Base-by-base conservation (phyloP, 1,140 invertebrate species). In the Melitaea cinxia region DNA sequence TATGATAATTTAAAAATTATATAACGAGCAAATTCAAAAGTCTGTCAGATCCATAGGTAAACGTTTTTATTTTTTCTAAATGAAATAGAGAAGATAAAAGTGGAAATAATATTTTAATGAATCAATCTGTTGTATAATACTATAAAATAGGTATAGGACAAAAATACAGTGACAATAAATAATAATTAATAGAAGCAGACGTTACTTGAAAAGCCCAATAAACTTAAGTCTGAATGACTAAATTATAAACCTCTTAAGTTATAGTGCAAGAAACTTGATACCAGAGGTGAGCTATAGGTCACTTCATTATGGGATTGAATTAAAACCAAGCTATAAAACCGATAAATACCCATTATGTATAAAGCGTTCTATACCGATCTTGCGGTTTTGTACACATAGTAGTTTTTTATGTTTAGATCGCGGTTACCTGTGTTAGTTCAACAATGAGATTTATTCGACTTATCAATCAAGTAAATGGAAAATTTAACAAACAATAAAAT, bases 201-300 rank as follows among this genome's bases (percentile, higher is more conserved):
- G n/a, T n/a, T n/a, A n/a, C n/a, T n/a, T n/a, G n/a, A 39, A 56
- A 56, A 56, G 54, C 30, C 35, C 24, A 10, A 47, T 47, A 47
- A 39, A 33, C 37, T 19, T 62, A 49, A 45, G 35, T 62, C 50
- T 61, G 37, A 62, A 55, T 33, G 24, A 53, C 37, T 55, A 55
- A 56, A 50, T 47, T 39, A 64, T 64, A 50, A 50, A 58, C 28
- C 54, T 56, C 21, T 56, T 64, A 39, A 56, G 54, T 23, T 28
- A 45, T 37, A 52, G 47, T 45, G 49, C 54, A 57, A 50, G 62
- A 52, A 65, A 65, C 54, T 52, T 24, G 35, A 65, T 55, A 65
- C 62, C 15, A 24, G 33, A 50, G 55, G 62, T 64, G 61, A 64
- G 45, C 45, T 57, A 65, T 54, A 33, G 62, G 62, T 65, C 62